phyloP scores from a whole-genome alignment of 2,888 invertebrate species.

The Drosophila mettleri region DNA sequence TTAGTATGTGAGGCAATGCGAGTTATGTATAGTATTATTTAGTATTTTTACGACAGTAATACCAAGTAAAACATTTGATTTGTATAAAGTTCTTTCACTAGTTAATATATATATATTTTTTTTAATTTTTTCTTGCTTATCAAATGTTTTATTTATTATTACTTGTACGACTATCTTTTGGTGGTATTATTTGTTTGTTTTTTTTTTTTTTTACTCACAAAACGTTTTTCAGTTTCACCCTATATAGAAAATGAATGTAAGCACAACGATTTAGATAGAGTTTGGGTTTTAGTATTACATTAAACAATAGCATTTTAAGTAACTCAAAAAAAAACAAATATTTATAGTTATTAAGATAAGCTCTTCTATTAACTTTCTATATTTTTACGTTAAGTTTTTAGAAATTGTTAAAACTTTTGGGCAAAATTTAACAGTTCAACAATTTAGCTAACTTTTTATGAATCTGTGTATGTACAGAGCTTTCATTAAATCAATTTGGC shows the following conservation, averaged over 20 bases:
- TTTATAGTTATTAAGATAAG: conserved; percentile 27
- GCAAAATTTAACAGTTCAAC: conserved; percentile 14
- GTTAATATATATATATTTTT: not conserved
- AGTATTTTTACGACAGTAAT: conserved; percentile 40
- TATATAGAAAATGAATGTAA: conserved; percentile 85
- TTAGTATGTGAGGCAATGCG: conserved; percentile 54
- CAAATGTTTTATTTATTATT: conserved; percentile 56
- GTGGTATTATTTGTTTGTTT: conserved; percentile 33
- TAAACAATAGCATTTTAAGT: conserved; percentile 27
- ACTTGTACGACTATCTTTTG: conserved; percentile 45
- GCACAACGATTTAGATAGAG: conserved; percentile 82
- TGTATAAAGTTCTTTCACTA: conserved; percentile 11
- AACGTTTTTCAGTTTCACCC: conserved; percentile 85
- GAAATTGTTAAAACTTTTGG: conserved; percentile 13
- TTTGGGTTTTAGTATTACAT: conserved; percentile 74
- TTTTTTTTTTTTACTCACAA: conserved; percentile 85
- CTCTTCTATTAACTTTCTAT: conserved; percentile 8
- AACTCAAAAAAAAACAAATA: conserved; percentile 35
- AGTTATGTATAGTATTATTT: conserved; percentile 36
- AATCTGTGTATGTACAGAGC: not conserved
- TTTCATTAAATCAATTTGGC: conserved; percentile 1
- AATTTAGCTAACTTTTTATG: conserved; percentile 13
- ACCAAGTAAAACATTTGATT: conserved; percentile 69
- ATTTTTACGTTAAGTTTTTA: conserved; percentile 41
- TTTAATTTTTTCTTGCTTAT: not conserved